A percentile compares a stretch with the other conserved stretches of the same genome.
Conservation (phyloP, 2,113 vertebrate species). For the Diphyllodes magnificus region DNA sequence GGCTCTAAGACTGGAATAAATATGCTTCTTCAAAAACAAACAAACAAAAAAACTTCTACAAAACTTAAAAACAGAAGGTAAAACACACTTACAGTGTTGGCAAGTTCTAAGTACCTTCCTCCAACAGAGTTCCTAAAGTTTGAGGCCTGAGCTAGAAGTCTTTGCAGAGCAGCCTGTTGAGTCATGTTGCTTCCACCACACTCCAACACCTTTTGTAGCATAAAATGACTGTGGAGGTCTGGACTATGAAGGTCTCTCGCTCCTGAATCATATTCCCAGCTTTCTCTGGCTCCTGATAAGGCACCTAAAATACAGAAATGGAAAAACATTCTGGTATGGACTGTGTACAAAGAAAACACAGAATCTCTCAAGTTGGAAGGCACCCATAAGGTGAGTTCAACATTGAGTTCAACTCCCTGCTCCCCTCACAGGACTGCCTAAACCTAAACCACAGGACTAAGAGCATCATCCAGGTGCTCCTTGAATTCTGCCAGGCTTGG, state of each 20-base stretch:
- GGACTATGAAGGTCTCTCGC: slow-evolving; percentile 78
- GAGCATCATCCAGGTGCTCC: accelerated
- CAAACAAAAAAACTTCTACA: not conserved
- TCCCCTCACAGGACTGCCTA: not conserved
- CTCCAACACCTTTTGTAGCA: slow-evolving; percentile 58
- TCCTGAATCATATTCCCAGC: slow-evolving; percentile 81
- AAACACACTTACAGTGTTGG: slow-evolving; percentile 76
- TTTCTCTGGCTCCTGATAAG: slow-evolving; percentile 74
- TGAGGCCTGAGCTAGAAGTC: slow-evolving; percentile 58
- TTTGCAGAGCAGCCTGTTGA: slow-evolving; percentile 62
- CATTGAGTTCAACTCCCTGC: accelerated
- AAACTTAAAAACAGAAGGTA: not conserved
- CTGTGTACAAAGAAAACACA: not conserved
- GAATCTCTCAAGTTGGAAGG: not conserved
- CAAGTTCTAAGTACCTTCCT: slow-evolving; percentile 76
- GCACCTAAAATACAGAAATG: slow-evolving; percentile 62
- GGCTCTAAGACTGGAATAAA: not conserved
- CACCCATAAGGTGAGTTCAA: not conserved
- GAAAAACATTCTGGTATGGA: not conserved
- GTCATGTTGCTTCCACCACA: slow-evolving; percentile 8
- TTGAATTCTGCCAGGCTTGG: not conserved
- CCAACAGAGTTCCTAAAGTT: slow-evolving; percentile 29
- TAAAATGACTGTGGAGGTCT: slow-evolving; percentile 59
- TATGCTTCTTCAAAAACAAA: not conserved
- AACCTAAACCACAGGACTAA: not conserved